These are phyloP conservation scores for Zygothrica quintamaculata DNA, from an alignment of 2,888 invertebrate species.

Conservation along the genomic window DNA sequence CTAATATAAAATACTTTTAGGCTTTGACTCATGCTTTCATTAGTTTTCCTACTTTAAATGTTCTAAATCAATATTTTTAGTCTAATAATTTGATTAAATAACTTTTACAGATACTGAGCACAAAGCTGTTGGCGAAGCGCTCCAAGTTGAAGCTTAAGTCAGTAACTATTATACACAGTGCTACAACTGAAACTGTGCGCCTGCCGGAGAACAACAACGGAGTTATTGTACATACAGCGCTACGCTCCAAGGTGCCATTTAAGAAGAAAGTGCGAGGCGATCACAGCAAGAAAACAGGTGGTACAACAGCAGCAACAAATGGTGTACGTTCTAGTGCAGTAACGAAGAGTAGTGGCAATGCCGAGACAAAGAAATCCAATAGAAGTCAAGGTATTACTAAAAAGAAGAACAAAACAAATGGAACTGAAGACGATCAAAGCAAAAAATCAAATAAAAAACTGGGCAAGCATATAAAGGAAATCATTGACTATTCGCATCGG, in stretches of 20 bases:
- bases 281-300: constrained; percentile 68
- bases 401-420: constrained; percentile 53
- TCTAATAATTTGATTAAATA: background rate
- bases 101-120: constrained; percentile 89
- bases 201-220: constrained; percentile 91
- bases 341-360: constrained; percentile 65
- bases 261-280: constrained; percentile 90
- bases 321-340: constrained; percentile 34
- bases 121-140: constrained; percentile 91
- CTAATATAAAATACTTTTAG: constrained; percentile 36
- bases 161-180: constrained; percentile 95
- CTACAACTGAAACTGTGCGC: constrained; percentile 94
- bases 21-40: constrained; percentile 34
- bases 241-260: constrained; percentile 93
- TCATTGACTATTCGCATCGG: constrained; percentile 89
- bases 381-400: constrained; percentile 49
- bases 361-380: constrained; percentile 52
- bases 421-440: constrained; percentile 81
- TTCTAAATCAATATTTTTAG: background rate
- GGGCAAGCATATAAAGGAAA: constrained; percentile 87
- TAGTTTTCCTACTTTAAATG: background rate
- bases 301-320: constrained; percentile 64
- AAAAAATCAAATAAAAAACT: constrained; percentile 84
- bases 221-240: constrained; percentile 93
- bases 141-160: constrained; percentile 93